A percentile compares a stretch with the other conserved stretches of the same genome.
Evolutionary conservation across 2,797 vertebrate genomes (phyloP).

Genomic region (Silurus lanzhouensis): DNA sequence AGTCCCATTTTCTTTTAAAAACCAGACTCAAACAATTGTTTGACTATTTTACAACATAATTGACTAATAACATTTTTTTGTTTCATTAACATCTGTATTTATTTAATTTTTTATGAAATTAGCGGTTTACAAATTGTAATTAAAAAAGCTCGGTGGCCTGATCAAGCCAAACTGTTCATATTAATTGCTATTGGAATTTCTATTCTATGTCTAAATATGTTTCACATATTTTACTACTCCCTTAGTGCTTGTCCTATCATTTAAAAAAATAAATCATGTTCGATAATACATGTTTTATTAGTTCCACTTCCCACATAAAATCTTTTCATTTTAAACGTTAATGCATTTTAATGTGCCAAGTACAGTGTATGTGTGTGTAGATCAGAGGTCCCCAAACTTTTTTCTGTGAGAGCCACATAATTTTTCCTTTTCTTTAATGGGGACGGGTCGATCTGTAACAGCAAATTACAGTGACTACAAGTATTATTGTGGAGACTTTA

Average conservation of each 20-base stretch:
- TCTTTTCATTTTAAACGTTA: not conserved
- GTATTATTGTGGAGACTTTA: too few species aligned
- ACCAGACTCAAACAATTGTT: not conserved
- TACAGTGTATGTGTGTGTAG: not conserved
- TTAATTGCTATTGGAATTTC: too few species aligned
- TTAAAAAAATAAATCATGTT: not conserved
- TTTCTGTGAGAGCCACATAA: too few species aligned
- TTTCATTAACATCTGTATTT: not conserved
- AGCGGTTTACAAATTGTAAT: not conserved
- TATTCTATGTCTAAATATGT: not conserved
- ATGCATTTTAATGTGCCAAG: not conserved
- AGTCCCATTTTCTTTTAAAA: not conserved
- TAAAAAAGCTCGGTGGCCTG: not conserved
- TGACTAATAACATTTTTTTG: not conserved
- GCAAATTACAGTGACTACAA: too few species aligned
- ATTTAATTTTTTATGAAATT: not conserved
- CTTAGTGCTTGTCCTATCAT: not conserved
- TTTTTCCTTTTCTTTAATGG: too few species aligned
- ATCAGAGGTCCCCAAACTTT: too few species aligned
- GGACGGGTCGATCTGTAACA: too few species aligned
- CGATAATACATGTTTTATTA: too few species aligned
- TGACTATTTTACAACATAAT: not conserved
- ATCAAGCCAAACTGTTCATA: not conserved
- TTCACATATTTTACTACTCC: not conserved
- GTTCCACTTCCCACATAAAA: not conserved